phyloP scores from a whole-genome alignment of 2,888 invertebrate genomes.

The Drosophila leonis region DNA sequence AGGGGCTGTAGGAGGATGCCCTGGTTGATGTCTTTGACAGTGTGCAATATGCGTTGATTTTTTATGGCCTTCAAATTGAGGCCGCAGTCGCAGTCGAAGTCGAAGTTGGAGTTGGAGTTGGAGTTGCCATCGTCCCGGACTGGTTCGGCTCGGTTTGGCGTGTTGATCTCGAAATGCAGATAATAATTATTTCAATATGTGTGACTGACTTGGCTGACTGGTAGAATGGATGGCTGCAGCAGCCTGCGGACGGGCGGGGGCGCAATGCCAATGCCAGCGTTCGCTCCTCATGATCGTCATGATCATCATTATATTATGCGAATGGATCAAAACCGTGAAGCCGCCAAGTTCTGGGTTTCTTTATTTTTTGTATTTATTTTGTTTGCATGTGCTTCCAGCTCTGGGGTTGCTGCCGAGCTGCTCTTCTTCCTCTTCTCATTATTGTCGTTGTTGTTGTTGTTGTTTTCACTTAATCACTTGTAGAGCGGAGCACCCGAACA shows the following conservation, averaged over 20 bases:
- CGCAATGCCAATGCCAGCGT: conserved; percentile 76
- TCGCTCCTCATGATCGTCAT: conserved; percentile 74
- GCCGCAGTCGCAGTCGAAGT: conserved; percentile 41
- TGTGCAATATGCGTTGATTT: conserved; percentile 84
- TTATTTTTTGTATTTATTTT: conserved; percentile 25
- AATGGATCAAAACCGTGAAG: conserved; percentile 76
- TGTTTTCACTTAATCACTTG: conserved; percentile 80
- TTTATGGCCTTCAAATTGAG: conserved; percentile 83
- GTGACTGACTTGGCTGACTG: conserved; percentile 74
- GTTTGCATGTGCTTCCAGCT: conserved; percentile 63
- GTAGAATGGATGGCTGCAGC: conserved; percentile 19
- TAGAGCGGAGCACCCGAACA: conserved; percentile 46
- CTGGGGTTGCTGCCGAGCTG: conserved; percentile 33
- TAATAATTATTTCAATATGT: conserved; percentile 85
- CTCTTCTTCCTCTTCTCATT: conserved; percentile 16
- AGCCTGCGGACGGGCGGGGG: conserved; percentile 7
- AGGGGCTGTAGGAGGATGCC: conserved; percentile 1
- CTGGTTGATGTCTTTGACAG: conserved; percentile 76
- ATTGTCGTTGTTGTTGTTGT: conserved; percentile 57
- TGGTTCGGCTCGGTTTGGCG: conserved; percentile 66
- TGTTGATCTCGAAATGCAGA: conserved; percentile 82
- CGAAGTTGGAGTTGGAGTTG: background rate
- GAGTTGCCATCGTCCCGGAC: conserved; percentile 16
- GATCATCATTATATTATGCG: conserved; percentile 74
- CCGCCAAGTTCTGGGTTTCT: conserved; percentile 49